phyloP scores from a whole-genome alignment of 1,140 invertebrate genomes.

The Gryon sp. region DNA sequence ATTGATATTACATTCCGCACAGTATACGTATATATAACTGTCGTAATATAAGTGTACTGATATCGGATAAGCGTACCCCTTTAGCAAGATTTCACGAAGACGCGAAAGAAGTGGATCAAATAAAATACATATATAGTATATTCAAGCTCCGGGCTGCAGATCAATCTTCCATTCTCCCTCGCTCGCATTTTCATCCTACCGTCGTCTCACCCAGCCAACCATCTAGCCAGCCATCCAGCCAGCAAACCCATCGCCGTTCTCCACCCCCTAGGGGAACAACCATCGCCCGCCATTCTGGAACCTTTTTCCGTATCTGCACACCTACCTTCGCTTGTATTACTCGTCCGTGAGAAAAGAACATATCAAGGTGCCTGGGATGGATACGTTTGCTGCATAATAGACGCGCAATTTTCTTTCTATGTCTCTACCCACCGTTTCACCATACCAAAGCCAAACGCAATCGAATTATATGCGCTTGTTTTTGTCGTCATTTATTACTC shows the following conservation, averaged over 20 bases:
- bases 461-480: slow-evolving; percentile 55
- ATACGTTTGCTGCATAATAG: slow-evolving; percentile 60
- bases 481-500: slow-evolving; percentile 54
- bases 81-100: slow-evolving; percentile 64
- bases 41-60: slow-evolving; percentile 42
- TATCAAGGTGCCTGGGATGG: slow-evolving; percentile 61
- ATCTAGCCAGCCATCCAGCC: slow-evolving; percentile 68
- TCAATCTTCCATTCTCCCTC: slow-evolving; percentile 75
- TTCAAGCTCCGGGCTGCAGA: slow-evolving; percentile 70
- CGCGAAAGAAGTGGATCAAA: slow-evolving; percentile 68
- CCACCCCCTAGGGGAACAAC: slow-evolving; percentile 65
- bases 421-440: slow-evolving; percentile 42
- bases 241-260: slow-evolving; percentile 64
- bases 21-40: slow-evolving; percentile 25
- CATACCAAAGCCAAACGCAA: slow-evolving; percentile 37
- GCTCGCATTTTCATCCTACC: slow-evolving; percentile 65
- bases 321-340: slow-evolving; percentile 47
- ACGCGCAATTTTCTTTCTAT: slow-evolving; percentile 56
- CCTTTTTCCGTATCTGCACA: slow-evolving; percentile 64
- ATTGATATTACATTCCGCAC: slow-evolving; percentile 38
- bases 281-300: slow-evolving; percentile 60
- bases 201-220: slow-evolving; percentile 65
- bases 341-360: slow-evolving; percentile 57
- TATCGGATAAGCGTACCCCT: slow-evolving; percentile 63
- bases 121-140: slow-evolving; percentile 73